phyloP scores from a whole-genome alignment of 2,888 invertebrate species.

The Aporophyla lueneburgensis region DNA sequence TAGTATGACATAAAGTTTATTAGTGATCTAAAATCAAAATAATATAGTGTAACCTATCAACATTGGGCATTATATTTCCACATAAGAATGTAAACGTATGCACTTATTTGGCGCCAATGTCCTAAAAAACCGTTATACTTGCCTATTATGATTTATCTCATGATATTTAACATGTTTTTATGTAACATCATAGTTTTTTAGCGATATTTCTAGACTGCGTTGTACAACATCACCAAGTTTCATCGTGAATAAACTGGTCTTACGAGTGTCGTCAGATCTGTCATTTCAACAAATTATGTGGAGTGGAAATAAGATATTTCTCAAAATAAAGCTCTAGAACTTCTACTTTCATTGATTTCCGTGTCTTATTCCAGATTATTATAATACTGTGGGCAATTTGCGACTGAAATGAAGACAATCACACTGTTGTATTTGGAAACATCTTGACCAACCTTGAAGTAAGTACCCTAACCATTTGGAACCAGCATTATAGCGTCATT shows the following conservation, averaged over 20 bases:
- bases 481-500: conserved; percentile 68
- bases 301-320: conserved; percentile 75
- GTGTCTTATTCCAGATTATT: conserved; percentile 76
- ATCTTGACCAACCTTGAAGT: conserved; percentile 91
- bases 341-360: conserved; percentile 43
- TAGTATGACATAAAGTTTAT: conserved; percentile 68
- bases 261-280: conserved; percentile 89
- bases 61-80: conserved; percentile 56
- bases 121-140: conserved; percentile 86
- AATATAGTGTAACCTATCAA: conserved; percentile 49
- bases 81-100: conserved; percentile 86
- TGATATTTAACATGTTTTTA: conserved; percentile 62
- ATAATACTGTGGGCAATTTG: conserved; percentile 70
- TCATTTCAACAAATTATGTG: conserved; percentile 83
- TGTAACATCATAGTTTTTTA: conserved; percentile 54
- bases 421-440: conserved; percentile 83
- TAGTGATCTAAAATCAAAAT: conserved; percentile 44
- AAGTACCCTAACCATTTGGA: conserved; percentile 77
- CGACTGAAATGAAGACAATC: conserved; percentile 86
- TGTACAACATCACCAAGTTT: conserved; percentile 70
- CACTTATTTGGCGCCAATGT: conserved; percentile 90
- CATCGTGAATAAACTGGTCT: conserved; percentile 86
- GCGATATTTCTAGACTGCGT: conserved; percentile 60
- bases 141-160: conserved; percentile 63
- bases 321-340: conserved; percentile 53